These are phyloP conservation scores for Novumbra hubbsi DNA, from an alignment of 2,797 vertebrate genomes.

Conservation along the genomic window DNA sequence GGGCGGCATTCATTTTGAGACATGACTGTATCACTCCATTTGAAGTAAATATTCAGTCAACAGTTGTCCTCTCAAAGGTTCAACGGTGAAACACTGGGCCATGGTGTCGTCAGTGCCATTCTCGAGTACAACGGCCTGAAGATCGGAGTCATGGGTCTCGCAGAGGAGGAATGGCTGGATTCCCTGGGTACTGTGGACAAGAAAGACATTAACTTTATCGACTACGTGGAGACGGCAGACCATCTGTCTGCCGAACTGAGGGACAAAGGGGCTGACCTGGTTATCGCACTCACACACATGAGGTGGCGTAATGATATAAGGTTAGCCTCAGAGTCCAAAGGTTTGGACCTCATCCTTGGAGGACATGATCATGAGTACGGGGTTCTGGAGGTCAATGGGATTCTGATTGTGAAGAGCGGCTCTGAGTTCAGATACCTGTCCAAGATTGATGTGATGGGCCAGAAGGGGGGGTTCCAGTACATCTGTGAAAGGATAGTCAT, in stretches of 20 bases:
- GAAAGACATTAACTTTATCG: slow-evolving; percentile 42
- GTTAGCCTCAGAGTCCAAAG: slow-evolving; percentile 33
- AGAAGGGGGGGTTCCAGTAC: slow-evolving; percentile 37
- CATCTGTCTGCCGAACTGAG: slow-evolving; percentile 38
- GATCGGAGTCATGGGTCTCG: slow-evolving; percentile 45
- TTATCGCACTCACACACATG: slow-evolving; percentile 42
- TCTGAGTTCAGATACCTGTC: slow-evolving; percentile 48
- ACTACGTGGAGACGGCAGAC: slow-evolving; percentile 35
- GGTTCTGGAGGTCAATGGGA: slow-evolving; percentile 47
- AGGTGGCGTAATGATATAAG: slow-evolving; percentile 46
- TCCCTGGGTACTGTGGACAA: slow-evolving; percentile 45
- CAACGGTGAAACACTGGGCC: slow-evolving; percentile 43
- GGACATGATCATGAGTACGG: slow-evolving; percentile 47
- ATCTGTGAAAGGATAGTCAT: slow-evolving; percentile 43
- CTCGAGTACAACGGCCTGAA: slow-evolving; percentile 44
- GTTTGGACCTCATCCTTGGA: slow-evolving; percentile 40
- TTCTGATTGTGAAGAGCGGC: slow-evolving; percentile 48
- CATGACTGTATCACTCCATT: neutral
- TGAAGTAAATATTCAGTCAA: neutral
- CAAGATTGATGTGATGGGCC: slow-evolving; percentile 27
- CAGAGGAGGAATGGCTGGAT: slow-evolving; percentile 57
- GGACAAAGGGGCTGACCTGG: slow-evolving; percentile 33
- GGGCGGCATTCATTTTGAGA: too few species aligned
- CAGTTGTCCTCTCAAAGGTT: slow-evolving; percentile 29
- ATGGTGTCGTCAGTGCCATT: slow-evolving; percentile 35